Evolutionary conservation across 2,888 invertebrate genomes (phyloP).

Genomic region (Pantelozetes paolii): DNA sequence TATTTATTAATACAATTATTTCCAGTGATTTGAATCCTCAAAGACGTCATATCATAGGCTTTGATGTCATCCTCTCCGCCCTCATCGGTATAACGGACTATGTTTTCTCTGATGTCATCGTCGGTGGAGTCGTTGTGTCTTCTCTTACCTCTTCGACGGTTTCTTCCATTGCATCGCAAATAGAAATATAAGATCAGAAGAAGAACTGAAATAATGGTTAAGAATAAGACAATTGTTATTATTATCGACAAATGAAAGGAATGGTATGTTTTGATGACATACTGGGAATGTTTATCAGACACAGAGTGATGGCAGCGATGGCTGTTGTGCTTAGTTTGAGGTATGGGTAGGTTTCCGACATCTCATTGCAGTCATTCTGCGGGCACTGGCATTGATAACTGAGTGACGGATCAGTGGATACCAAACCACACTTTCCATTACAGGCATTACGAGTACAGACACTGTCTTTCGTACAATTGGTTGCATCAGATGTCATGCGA

Average conservation of each 20-base stretch:
- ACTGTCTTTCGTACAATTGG: constrained; percentile 90
- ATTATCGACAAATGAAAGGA: background rate
- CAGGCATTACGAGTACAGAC: constrained; percentile 61
- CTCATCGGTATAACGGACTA: background rate
- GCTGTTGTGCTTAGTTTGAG: constrained; percentile 29
- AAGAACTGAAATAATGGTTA: background rate
- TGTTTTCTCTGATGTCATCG: background rate
- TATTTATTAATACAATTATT: no score
- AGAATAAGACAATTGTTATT: background rate
- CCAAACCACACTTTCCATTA: no score
- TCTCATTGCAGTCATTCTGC: no score
- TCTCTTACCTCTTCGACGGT: no score
- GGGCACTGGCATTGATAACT: no score
- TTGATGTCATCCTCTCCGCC: background rate
- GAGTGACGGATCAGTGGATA: no score
- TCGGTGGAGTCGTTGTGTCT: no score
- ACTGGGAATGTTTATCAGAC: constrained; percentile 73
- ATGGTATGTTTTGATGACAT: background rate
- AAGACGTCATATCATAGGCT: background rate
- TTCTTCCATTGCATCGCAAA: no score
- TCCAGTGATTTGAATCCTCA: background rate
- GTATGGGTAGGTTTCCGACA: no score
- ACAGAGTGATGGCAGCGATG: constrained; percentile 81
- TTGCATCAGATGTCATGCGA: constrained; percentile 79
- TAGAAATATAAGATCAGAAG: no score